Conservation (phyloP, 2,888 invertebrate genomes). For the Buathra laborator region DNA sequence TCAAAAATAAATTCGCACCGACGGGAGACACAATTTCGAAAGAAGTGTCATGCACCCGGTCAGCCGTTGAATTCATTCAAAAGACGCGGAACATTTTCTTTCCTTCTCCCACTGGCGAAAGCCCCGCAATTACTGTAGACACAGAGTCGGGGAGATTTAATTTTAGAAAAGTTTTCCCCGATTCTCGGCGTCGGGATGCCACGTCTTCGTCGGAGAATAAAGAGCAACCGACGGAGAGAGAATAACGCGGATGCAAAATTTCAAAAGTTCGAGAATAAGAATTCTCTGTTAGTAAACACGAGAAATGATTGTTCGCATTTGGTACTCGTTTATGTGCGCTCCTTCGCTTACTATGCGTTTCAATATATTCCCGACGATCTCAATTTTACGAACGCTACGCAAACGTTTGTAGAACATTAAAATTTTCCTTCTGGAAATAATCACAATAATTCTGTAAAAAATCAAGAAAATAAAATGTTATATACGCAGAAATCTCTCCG, state of each 20-base stretch:
- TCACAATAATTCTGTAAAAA: no score
- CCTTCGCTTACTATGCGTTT: background rate
- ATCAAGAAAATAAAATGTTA: no score
- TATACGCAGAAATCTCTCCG: no score
- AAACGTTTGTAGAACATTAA: background rate
- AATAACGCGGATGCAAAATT: slow-evolving; percentile 13
- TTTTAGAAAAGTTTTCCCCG: slow-evolving; percentile 56
- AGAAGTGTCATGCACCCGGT: slow-evolving; percentile 30
- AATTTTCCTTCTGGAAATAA: no score
- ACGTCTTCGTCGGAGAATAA: background rate
- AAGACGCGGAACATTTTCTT: slow-evolving; percentile 44
- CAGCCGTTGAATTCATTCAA: slow-evolving; percentile 47
- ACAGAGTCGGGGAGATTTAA: slow-evolving; percentile 47
- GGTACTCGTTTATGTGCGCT: background rate
- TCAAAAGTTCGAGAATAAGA: slow-evolving; percentile 19
- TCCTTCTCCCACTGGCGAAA: slow-evolving; percentile 7
- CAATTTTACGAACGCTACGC: background rate
- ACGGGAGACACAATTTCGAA: slow-evolving; percentile 41
- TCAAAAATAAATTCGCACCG: slow-evolving; percentile 45
- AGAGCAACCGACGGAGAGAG: background rate
- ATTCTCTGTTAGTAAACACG: slow-evolving; percentile 34
- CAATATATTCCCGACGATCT: background rate
- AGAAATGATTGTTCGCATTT: slow-evolving; percentile 18
- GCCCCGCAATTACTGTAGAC: background rate
- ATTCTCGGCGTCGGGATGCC: slow-evolving; percentile 19